Percentiles rank a stretch among this genome's conserved stretches.
Conservation (phyloP, 1,140 invertebrate species). For the Parasteatoda tepidariorum region DNA sequence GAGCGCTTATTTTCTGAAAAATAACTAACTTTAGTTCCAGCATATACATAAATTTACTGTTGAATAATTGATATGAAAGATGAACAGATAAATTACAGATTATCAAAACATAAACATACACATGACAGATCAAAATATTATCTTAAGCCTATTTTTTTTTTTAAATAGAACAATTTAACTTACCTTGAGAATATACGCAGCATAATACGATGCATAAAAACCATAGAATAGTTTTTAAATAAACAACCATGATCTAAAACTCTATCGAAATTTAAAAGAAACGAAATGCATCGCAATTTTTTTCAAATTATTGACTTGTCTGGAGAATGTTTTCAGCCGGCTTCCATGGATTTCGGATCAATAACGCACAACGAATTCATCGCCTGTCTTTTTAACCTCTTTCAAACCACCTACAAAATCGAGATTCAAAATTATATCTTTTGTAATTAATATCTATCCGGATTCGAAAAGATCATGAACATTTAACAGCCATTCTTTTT, state of each 20-base stretch:
- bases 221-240: constrained; percentile 4
- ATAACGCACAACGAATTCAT: constrained; percentile 53
- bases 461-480: too few species aligned
- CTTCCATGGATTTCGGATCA: constrained; percentile 58
- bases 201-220: constrained; percentile 15
- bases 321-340: constrained; percentile 24
- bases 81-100: neutral
- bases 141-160: constrained; percentile 41
- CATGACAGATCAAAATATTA: too few species aligned
- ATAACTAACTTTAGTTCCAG: too few species aligned
- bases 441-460: neutral
- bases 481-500: neutral
- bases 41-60: too few species aligned
- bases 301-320: neutral
- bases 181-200: constrained; percentile 33
- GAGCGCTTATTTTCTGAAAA: too few species aligned
- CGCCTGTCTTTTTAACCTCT: neutral
- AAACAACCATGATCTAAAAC: constrained; percentile 19
- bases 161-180: neutral
- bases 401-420: neutral
- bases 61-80: neutral
- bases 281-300: too few species aligned
- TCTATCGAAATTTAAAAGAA: too few species aligned
- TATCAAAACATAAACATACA: neutral
- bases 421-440: neutral